Percentiles rank a stretch among this genome's conserved stretches.
Evolutionary conservation across 2,797 vertebrate species (phyloP).

Genomic region (Argentina silus): DNA sequence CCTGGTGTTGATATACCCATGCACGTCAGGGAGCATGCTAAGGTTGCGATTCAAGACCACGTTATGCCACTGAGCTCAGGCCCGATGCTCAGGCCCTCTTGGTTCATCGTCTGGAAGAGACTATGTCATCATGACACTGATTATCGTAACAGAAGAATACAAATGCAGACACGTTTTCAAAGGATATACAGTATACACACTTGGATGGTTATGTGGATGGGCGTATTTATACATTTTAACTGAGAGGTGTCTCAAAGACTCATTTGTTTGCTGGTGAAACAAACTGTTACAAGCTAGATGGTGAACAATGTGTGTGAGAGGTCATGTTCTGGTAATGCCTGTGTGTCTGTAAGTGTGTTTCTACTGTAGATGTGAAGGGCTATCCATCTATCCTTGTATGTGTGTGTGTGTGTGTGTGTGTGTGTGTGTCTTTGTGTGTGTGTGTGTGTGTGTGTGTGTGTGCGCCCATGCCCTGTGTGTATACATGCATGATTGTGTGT

Average conservation of each 20-base stretch:
- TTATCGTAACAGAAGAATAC: background rate
- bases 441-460: conserved; percentile 14
- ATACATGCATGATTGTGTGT: background rate
- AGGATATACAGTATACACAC: background rate
- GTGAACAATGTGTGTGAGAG: conserved; percentile 19
- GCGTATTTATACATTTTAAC: conserved; percentile 41
- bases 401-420: background rate
- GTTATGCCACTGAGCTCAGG: background rate
- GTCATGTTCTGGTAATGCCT: background rate
- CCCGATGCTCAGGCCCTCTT: background rate
- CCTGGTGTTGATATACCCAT: too few species aligned
- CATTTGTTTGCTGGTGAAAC: conserved; percentile 41
- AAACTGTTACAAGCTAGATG: conserved; percentile 42
- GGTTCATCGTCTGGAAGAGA: background rate
- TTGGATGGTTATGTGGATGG: background rate
- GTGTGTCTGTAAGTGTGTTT: conserved; percentile 30
- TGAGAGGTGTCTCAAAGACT: conserved; percentile 39
- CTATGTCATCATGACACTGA: background rate
- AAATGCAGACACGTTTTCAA: background rate
- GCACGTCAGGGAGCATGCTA: too few species aligned
- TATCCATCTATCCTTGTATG: background rate
- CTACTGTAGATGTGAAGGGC: background rate
- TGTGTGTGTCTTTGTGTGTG: background rate
- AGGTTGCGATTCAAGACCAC: background rate
- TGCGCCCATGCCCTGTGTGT: conserved; percentile 28